Evolutionary conservation across 1,140 invertebrate species (phyloP).

Genomic region (Danaus plexippus): DNA sequence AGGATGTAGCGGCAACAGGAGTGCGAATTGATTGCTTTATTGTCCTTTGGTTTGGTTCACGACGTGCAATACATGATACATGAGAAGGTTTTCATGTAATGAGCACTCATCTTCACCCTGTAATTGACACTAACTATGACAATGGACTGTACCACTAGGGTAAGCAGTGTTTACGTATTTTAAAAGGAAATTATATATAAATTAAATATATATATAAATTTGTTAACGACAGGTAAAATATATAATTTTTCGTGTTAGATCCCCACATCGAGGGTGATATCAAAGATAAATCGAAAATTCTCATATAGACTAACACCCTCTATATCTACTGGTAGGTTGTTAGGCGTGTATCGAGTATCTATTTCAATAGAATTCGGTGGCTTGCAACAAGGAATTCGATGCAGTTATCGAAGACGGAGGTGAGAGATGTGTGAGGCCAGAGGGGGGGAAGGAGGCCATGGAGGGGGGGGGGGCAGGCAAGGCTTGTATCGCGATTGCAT

Average conservation of each 20-base stretch:
- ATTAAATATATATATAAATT: no score
- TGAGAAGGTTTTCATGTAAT: conserved; percentile 25
- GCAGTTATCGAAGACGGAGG: conserved; percentile 63
- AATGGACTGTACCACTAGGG: not conserved
- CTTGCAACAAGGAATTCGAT: conserved; percentile 64
- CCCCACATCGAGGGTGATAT: no score
- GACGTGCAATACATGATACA: conserved; percentile 63
- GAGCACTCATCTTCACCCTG: no score
- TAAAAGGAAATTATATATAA: no score
- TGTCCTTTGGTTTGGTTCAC: conserved; percentile 31
- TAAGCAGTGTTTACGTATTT: no score
- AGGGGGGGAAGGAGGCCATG: conserved; percentile 22
- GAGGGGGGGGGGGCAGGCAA: conserved; percentile 8
- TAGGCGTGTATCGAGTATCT: conserved; percentile 46
- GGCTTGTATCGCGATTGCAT: conserved; percentile 66
- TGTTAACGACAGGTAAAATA: no score
- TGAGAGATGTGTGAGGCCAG: conserved; percentile 50
- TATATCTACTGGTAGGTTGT: conserved; percentile 25
- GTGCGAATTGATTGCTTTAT: conserved; percentile 62
- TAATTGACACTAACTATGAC: not conserved
- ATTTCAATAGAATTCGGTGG: conserved; percentile 63
- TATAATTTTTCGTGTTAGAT: no score
- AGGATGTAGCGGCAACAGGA: conserved; percentile 19
- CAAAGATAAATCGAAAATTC: no score
- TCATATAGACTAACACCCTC: no score